Evolutionary conservation across 2,797 vertebrate species (phyloP), one percentile per base, ranked within the genome.

Genomic region (Melanotaenia boesemani): DNA sequence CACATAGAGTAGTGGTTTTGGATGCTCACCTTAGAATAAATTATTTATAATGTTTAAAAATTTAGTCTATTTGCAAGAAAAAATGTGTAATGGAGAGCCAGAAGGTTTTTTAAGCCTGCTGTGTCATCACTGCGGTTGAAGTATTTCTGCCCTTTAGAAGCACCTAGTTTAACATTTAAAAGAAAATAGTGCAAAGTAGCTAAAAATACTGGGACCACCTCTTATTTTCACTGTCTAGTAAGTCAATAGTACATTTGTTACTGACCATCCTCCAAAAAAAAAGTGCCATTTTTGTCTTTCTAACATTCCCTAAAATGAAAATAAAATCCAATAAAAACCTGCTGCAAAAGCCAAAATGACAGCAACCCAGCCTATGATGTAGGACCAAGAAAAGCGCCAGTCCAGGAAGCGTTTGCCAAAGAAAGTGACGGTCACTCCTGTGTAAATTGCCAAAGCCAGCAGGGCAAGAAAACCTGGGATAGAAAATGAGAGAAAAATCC

Each of bases 331-430:
- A 7, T 55, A 46, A 60, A 84, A 93, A 96, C 96, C 96, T 91
- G 96, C 95, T 0, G 90, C 91, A 73, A 95, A 87, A 9, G 91
- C 91, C 76, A 97, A 88, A 60, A 96, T 76, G 39, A 95, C 87
- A 2, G 94, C 95, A 11, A 96, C 90, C 96, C 96, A 97, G 69
- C 94, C 96, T 18, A 96, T 87, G 71, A 96, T 95, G 89, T 96
- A 96, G 56, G 96, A 97, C 96, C 96, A 97, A 37, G 96, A 96
- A 72, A 97, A 96, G 36, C 92, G 91, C 96, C 96, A 97, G 80
- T 95, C 90, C 3, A 91, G 2, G 55, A 93, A 96, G 36, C 94
- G 94, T 60, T 95, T 95, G 24, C 95, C 95, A 46, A 95, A 96
- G 85, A 95, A 95, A 50, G 93, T 94, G 55, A 95, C 91, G 0